Evolutionary conservation across 23 tunicate species (phyloP).

Genomic region (Ciona savignyi): DNA sequence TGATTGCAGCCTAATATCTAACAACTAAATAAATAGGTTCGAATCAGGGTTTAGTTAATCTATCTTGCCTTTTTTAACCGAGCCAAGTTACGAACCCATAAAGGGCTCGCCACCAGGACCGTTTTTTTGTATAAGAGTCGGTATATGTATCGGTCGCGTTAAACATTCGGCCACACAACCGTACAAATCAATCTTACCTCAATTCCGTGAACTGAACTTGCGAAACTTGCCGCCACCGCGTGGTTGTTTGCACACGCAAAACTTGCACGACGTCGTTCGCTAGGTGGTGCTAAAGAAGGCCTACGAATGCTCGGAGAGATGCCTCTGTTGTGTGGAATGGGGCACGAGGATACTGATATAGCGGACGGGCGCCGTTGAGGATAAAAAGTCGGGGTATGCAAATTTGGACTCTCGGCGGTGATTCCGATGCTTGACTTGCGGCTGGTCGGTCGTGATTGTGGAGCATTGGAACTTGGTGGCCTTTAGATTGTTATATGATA

Average conservation of each 20-base stretch:
- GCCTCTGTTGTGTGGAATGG: constrained; percentile 25
- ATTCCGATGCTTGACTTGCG: not conserved
- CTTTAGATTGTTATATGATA: too few species aligned
- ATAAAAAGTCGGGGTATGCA: constrained; percentile 8
- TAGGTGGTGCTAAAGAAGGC: constrained; percentile 7
- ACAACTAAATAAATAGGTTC: not conserved
- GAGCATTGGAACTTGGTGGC: not conserved
- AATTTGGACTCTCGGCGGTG: not conserved
- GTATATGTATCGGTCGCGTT: too few species aligned
- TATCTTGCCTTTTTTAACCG: too few species aligned
- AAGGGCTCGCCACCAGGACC: too few species aligned
- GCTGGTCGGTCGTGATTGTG: not conserved
- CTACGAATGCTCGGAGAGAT: constrained; percentile 4
- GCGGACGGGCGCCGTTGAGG: constrained; percentile 19
- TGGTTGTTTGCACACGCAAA: constrained; percentile 18
- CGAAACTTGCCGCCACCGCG: constrained; percentile 45
- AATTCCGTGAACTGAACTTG: constrained; percentile 43
- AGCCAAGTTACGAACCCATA: too few species aligned
- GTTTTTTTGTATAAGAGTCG: too few species aligned
- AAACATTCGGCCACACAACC: too few species aligned
- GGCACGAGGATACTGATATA: constrained; percentile 31
- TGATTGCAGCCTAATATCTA: not conserved
- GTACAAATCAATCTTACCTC: constrained; percentile 25
- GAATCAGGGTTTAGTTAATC: too few species aligned
- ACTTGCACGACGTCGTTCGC: constrained; percentile 17